Conservation (phyloP, 2,113 vertebrate species). For the Caranx ignobilis region DNA sequence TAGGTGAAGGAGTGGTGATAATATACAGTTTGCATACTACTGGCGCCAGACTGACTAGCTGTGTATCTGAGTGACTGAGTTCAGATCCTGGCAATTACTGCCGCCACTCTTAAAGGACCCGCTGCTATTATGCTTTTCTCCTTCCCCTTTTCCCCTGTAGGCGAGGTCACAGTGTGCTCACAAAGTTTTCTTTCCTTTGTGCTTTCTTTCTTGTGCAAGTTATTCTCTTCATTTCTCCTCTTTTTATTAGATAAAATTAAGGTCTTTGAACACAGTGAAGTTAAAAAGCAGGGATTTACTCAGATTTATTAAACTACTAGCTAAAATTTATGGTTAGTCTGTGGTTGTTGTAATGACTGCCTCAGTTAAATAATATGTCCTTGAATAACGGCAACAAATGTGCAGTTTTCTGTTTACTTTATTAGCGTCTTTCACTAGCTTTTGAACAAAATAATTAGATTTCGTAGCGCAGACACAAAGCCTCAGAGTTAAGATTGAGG, state of each 20-base stretch:
- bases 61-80: slow-evolving; percentile 92
- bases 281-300: slow-evolving; percentile 53
- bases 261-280: slow-evolving; percentile 22
- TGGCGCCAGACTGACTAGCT: slow-evolving; percentile 97
- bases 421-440: slow-evolving; percentile 39
- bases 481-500: slow-evolving; percentile 5
- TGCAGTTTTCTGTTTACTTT: slow-evolving; percentile 29
- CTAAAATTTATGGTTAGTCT: slow-evolving; percentile 35
- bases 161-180: slow-evolving; percentile 77
- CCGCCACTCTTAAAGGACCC: slow-evolving; percentile 93
- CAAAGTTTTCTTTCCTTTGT: slow-evolving; percentile 76
- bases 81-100: slow-evolving; percentile 94
- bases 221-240: slow-evolving; percentile 34
- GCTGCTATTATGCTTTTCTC: slow-evolving; percentile 79
- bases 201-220: slow-evolving; percentile 57
- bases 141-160: slow-evolving; percentile 73
- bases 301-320: slow-evolving; percentile 30
- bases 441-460: slow-evolving; percentile 28
- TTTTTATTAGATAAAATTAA: slow-evolving; percentile 45
- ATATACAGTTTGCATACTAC: slow-evolving; percentile 95
- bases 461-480: slow-evolving; percentile 16
- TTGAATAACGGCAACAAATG: slow-evolving; percentile 30
- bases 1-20: slow-evolving; percentile 96
- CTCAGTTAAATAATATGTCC: slow-evolving; percentile 21
- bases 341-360: slow-evolving; percentile 37